Evolutionary conservation across 2,888 invertebrate species (phyloP), one percentile per base, ranked within the genome.

Genomic region (Ornithoptera alexandrae): DNA sequence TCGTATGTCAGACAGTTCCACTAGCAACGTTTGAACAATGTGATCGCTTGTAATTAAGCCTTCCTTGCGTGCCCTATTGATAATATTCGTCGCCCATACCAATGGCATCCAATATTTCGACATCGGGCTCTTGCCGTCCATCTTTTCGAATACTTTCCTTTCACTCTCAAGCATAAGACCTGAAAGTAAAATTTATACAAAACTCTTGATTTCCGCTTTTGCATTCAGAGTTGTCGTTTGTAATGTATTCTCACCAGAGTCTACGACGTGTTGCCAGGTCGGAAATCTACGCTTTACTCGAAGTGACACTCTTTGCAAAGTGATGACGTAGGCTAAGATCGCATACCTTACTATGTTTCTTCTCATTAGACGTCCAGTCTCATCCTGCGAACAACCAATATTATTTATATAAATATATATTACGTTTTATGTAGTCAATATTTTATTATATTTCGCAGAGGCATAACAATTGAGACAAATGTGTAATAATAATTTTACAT

Each of bases 51-150:
- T 94, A 75, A 97, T 97, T 69, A 97, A 91, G 0, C 96, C 95
- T 79, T 98, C 97, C 81, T 96, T 96, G 71, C 97, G 92, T 6
- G 97, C 97, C 70, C 97, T 93, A 87, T 97, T 97, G 75, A 98
- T 97, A 73, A 98, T 97, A 84, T 97, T 97, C 7, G 97, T 97
- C 59, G 97, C 97, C 98, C 98, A 98, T 20, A 97, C 97, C 66
- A 97, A 89, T 0, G 98, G 98, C 96, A 98, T 97, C 97, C 97
- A 98, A 84, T 97, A 98, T 79, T 93, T 91, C 18, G 97, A 96
- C 96, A 97, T 97, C 5, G 96, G 96, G 77, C 97, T 97, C 84
- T 97, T 97, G 18, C 95, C 95, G 83, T 97, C 97, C 95, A 98
- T 95, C 82, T 96, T 95, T 84, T 98, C 97, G 84, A 98, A 97